phyloP scores from a whole-genome alignment of 2,113 vertebrate species.

The Otus sunia region DNA sequence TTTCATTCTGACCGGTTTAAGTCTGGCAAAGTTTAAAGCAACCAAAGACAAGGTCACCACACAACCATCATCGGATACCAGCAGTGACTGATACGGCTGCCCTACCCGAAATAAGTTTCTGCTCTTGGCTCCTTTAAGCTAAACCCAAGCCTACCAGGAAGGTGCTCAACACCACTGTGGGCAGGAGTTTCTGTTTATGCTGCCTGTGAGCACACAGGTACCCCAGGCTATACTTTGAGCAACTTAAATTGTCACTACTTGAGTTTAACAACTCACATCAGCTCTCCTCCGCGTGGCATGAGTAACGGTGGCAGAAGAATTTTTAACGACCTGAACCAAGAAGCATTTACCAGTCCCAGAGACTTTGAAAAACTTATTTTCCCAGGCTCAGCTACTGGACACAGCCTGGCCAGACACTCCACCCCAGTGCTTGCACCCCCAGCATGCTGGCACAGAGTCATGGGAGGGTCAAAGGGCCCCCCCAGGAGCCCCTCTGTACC shows the following conservation, averaged over 20 bases:
- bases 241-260: neutral
- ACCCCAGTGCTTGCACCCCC: neutral
- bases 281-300: rapidly evolving
- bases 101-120: neutral
- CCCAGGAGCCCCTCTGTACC: neutral
- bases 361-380: neutral
- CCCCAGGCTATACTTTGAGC: no score
- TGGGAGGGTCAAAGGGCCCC: neutral
- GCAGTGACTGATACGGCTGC: rapidly evolving
- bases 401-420: neutral
- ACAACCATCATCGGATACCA: neutral
- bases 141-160: neutral
- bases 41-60: neutral
- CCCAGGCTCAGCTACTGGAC: neutral
- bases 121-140: neutral
- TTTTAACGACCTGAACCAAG: neutral
- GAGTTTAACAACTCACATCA: neutral
- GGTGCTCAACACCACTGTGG: rapidly evolving
- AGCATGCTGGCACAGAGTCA: neutral
- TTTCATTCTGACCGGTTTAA: neutral
- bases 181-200: neutral
- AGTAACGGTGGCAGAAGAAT: neutral
- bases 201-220: neutral
- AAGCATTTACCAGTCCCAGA: neutral
- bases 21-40: neutral